Evolutionary conservation across 2,888 invertebrate genomes (phyloP), one percentile per base, ranked within the genome.

Genomic region (Agriopis aurantiaria): DNA sequence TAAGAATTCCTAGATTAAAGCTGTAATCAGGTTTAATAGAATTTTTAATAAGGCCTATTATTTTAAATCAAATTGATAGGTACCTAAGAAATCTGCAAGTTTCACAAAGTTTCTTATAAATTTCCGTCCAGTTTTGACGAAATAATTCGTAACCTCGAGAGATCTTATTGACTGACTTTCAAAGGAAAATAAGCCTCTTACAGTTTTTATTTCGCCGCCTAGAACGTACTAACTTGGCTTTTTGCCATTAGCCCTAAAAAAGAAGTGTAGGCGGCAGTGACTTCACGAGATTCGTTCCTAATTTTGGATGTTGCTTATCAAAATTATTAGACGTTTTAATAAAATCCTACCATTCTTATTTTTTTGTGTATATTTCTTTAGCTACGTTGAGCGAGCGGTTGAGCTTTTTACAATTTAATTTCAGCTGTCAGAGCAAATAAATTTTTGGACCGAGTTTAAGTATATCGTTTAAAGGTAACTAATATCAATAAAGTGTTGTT

Each of bases 151-250:
- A 59, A 56, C 62, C 64, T 60, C 67, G 57, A 70, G 59, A 59
- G 51, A 59, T 73, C 70, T 53, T 62, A 74, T 71, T 69, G 71
- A 62, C 67, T 68, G 58, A 33, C 56, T 72, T 65, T 77, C 70
- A 74, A 76, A 75, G 68, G 71, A 57, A 77, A 75, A 69, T 75
- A 74, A 77, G 72, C 74, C 62, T 68, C 75, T 75, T 71, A 77
- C 69, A 67, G 70, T 72, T 74, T 72, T 72, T 72, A 66, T 69
- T 72, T 57, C 43, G 52, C 14, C 68, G 68, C 56, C 69, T 46
- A 71, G 33, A 66, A 58, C 45, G 58, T 70, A 49, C 64, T 61
- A 75, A 73, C 68, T 75, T 76, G 73, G 76, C 76, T 70, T 63
- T 66, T 65, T 52, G 65, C 61, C 69, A 65, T 52, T 63, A 10